Evolutionary conservation across 1,140 invertebrate genomes (phyloP), one percentile per base, ranked within the genome.

Genomic region (Ceratina calcarata): DNA sequence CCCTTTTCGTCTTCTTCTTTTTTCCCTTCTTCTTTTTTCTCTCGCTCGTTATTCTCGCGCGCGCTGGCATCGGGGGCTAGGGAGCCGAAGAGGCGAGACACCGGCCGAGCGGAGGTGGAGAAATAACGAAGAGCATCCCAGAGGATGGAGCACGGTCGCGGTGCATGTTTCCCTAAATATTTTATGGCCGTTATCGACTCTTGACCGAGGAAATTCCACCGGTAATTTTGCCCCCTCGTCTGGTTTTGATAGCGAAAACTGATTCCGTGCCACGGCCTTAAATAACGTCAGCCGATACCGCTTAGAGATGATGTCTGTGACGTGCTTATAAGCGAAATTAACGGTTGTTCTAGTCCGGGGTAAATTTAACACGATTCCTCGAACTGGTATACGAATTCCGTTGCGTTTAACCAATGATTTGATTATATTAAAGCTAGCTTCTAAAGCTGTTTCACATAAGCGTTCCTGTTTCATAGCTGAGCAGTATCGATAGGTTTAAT

Each of bases 161-260:
- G 68, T 85, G 81, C 81, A 85, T 87, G 86, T 85, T 87, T 85
- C 76, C 73, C 73, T 89, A 86, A 88, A 88, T 88, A 89, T 89
- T 88, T 89, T 84, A 86, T 77, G 55, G 78, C 80, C 82, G 79
- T 88, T 86, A 88, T 88, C 83, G 86, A 78, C 72, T 86, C 84
- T 85, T 86, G 84, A 86, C 83, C 84, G 84, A 80, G 86, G 79
- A 87, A 87, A 87, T 87, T 87, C 83, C 85, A 37, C 66, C 64
- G 82, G 81, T 78, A 85, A 87, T 87, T 87, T 84, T 70, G 68
- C 61, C 61, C 81, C 80, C 73, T 0, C 16, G 71, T 67, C 70
- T 55, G 83, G 71, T 82, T 69, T 76, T 60, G 83, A 85, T 82
- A 64, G 66, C 58, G 57, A 69, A 58, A 65, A 68, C 68, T 81